Evolutionary conservation across 2,888 invertebrate genomes (phyloP).

Genomic region (Phymatocera aterrima): DNA sequence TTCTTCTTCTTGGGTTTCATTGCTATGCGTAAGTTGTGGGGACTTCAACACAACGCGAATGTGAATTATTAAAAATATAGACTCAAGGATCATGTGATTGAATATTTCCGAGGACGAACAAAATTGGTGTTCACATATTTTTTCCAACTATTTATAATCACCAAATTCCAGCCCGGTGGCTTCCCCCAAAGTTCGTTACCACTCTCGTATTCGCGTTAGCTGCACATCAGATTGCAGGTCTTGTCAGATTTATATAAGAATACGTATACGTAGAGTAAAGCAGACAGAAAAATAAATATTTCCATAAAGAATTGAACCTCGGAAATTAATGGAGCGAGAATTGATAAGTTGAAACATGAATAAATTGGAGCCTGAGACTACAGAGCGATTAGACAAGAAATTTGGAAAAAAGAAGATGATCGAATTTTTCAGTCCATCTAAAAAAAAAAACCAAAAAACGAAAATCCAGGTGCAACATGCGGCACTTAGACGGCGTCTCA

Average conservation of each 20-base stretch:
- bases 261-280: too few relatives aligned
- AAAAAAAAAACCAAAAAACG: neutral
- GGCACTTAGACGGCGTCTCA: conserved; percentile 51
- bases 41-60: too few relatives aligned
- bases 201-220: conserved; percentile 34
- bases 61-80: too few relatives aligned
- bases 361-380: too few relatives aligned
- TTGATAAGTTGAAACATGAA: neutral
- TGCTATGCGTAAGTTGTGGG: too few relatives aligned
- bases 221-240: conserved; percentile 4
- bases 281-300: conserved; percentile 1
- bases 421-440: neutral
- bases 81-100: too few relatives aligned
- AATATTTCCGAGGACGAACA: too few relatives aligned
- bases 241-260: conserved; percentile 7
- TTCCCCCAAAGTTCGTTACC: neutral
- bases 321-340: neutral
- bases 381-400: neutral
- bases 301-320: neutral
- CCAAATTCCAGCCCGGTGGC: neutral
- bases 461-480: conserved; percentile 51
- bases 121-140: too few relatives aligned
- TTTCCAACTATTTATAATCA: neutral
- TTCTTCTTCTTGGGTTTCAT: too few relatives aligned
- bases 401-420: neutral